Evolutionary conservation across 2,113 vertebrate genomes (phyloP), one percentile per base, ranked within the genome.

Genomic region (Panthera tigris): DNA sequence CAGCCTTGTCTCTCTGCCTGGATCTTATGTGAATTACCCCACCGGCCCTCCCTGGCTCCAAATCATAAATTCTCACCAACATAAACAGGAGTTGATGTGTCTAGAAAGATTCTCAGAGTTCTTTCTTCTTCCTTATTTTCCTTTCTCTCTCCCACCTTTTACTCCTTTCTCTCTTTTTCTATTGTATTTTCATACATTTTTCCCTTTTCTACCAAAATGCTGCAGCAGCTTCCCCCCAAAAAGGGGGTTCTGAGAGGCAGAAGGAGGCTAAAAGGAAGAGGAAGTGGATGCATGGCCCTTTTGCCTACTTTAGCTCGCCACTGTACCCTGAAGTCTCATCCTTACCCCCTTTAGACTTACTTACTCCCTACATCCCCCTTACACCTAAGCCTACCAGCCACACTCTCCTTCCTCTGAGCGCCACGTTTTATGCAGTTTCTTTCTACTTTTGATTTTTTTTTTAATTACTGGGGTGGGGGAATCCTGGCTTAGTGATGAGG

Each of bases 31-130:
- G 97, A 97, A 94, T 94, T 87, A 95, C 21, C 96, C 97, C 91
- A 98, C 79, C 16, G n/a, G 91, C 91, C 91, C 89, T 96, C 10
- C 21, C 95, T 95, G 76, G 71, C 95, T 98, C 78, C 93, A 97
- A 98, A 98, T 98, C 97, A 83, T 90, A 94, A 98, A 98, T 98
- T 98, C 97, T 98, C 98, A 98, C 98, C 95, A 98, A 98, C 91
- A 94, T 98, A 98, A 98, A 98, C 98, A 98, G 92, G 97, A 98
- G 98, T 97, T 97, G 97, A 96, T 97, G 94, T 97, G 98, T 97
- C 97, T 95, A 98, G 94, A 97, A 97, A 97, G 96, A 97, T 96
- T 95, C 93, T 69, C 87, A 82, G 93, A 91, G 73, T 97, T 95
- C 94, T 86, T 97, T 95, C 96, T 95, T 89, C 86, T 92, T 66